Evolutionary conservation across 2,888 invertebrate genomes (phyloP).

Genomic region (Drosophila recens): DNA sequence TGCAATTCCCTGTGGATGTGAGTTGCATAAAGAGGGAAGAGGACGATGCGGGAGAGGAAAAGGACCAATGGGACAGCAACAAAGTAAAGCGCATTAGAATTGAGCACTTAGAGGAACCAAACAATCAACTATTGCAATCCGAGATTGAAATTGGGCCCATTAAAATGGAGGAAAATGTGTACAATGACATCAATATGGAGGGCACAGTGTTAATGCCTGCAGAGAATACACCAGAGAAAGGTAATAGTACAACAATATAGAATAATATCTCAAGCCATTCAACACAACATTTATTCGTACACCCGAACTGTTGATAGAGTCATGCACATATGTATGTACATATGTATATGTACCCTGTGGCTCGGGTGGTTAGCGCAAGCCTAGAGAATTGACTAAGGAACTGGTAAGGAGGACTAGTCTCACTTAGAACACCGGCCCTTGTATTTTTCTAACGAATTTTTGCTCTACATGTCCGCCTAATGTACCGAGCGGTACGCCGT

Average conservation of each 20-base stretch:
- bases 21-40: constrained; percentile 4
- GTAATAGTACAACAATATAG: constrained; percentile 1
- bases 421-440: too few relatives aligned
- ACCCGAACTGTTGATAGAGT: too few relatives aligned
- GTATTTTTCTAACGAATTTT: too few relatives aligned
- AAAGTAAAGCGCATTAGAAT: constrained; percentile 1
- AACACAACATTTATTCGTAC: too few relatives aligned
- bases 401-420: too few relatives aligned
- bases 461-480: too few relatives aligned
- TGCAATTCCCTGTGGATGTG: neutral
- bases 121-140: neutral
- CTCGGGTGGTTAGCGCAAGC: too few relatives aligned
- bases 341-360: too few relatives aligned
- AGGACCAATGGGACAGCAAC: neutral
- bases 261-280: too few relatives aligned
- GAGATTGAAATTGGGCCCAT: constrained; percentile 32
- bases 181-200: neutral
- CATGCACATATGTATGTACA: too few relatives aligned
- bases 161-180: constrained; percentile 9
- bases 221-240: neutral
- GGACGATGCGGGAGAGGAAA: neutral
- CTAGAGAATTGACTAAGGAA: too few relatives aligned
- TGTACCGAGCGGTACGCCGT: too few relatives aligned
- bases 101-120: neutral
- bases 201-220: neutral